These are phyloP conservation scores for Caretta caretta DNA, from an alignment of 2,113 vertebrate species.

Conservation along the genomic window DNA sequence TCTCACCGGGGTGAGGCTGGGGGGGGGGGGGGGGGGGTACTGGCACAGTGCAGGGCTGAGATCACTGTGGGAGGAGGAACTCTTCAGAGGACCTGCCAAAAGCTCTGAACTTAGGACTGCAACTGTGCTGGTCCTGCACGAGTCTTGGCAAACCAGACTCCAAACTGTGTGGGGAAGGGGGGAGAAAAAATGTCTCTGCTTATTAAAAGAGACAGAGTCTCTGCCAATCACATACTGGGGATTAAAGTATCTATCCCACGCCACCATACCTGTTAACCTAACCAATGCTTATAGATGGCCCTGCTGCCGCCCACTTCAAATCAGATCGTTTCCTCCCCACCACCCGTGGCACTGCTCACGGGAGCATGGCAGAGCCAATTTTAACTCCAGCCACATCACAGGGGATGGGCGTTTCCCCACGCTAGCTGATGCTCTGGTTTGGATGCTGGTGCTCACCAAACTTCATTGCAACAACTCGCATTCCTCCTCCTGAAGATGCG, in stretches of 20 bases:
- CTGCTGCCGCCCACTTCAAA: neutral
- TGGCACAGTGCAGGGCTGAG: neutral
- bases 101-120: constrained; percentile 13
- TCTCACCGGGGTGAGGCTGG: neutral
- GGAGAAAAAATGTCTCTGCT: neutral
- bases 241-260: neutral
- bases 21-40: neutral
- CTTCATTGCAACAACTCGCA: rapidly evolving
- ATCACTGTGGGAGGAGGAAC: neutral
- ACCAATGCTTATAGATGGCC: neutral
- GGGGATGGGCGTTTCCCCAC: neutral
- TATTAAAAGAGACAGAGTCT: neutral
- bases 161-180: neutral
- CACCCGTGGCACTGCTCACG: rapidly evolving
- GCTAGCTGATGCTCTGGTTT: rapidly evolving
- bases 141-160: constrained; percentile 17
- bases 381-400: neutral
- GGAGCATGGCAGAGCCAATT: rapidly evolving
- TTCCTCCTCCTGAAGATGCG: neutral
- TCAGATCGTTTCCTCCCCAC: rapidly evolving
- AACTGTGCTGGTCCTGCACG: neutral
- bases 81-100: constrained; percentile 31
- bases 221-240: neutral
- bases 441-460: neutral
- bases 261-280: neutral